A percentile compares a stretch with the other conserved stretches of the same genome.
Conservation (phyloP, 2,888 invertebrate genomes). For the Sesamia inferens region DNA sequence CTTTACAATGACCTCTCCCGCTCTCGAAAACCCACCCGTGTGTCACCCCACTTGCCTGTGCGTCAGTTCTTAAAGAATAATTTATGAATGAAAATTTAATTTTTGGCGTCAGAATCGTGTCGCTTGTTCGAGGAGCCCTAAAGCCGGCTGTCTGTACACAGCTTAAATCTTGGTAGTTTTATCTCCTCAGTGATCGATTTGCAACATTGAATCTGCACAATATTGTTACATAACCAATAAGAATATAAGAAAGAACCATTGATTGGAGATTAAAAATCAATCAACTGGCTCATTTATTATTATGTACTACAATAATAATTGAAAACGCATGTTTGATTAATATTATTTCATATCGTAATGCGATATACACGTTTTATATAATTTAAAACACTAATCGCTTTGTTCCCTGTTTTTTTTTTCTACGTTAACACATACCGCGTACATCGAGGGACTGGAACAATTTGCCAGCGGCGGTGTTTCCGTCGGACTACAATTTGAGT, state of each 20-base stretch:
- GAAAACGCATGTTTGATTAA: conserved; percentile 12
- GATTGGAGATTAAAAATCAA: conserved; percentile 32
- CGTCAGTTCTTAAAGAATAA: background rate
- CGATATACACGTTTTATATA: background rate
- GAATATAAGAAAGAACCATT: conserved; percentile 2
- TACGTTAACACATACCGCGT: no score
- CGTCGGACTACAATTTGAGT: no score
- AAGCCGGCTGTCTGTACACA: background rate
- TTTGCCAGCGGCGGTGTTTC: no score
- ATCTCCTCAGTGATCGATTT: conserved; percentile 17
- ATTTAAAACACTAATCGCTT: background rate
- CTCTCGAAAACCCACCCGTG: no score
- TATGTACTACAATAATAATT: conserved; percentile 11
- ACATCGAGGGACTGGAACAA: no score
- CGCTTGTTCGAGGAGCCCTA: background rate
- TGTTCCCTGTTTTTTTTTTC: background rate
- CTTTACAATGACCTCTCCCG: background rate
- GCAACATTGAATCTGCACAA: conserved; percentile 2
- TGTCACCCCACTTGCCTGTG: no score
- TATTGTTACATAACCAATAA: conserved; percentile 12
- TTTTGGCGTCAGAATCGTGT: background rate
- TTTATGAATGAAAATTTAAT: background rate
- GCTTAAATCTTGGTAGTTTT: background rate
- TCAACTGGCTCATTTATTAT: conserved; percentile 20
- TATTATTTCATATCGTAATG: background rate